Conservation (phyloP, 2,888 invertebrate genomes). For the Tipula lateralis region DNA sequence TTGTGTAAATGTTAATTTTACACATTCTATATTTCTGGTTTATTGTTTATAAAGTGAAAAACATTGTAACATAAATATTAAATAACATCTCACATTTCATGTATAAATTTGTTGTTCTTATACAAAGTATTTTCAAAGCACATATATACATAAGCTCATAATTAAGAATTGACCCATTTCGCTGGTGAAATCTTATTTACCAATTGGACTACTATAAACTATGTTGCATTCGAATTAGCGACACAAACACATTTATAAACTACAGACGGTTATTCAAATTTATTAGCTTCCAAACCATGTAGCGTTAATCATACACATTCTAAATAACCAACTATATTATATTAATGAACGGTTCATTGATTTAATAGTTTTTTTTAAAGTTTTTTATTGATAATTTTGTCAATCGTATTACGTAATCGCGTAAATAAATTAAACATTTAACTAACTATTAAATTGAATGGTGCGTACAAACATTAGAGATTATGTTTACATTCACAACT, state of each 20-base stretch:
- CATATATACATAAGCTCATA: neutral
- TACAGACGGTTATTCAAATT: neutral
- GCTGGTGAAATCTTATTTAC: neutral
- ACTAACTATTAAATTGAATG: neutral
- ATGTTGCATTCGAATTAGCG: neutral
- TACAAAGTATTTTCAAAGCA: neutral
- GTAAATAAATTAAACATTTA: neutral
- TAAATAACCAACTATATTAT: neutral
- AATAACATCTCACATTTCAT: neutral
- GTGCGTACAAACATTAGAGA: neutral
- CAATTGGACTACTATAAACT: neutral
- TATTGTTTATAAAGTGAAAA: neutral
- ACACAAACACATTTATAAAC: neutral
- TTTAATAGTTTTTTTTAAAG: neutral
- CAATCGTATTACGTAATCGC: neutral
- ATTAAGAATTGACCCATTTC: slow-evolving; percentile 5
- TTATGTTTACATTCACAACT: neutral
- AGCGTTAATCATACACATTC: neutral
- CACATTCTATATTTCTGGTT: neutral
- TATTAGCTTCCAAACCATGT: neutral
- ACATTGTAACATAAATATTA: neutral
- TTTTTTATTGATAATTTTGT: neutral
- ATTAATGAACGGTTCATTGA: neutral
- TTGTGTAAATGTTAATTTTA: neutral
- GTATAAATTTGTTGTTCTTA: neutral